Base-by-base conservation (phyloP, 2,113 vertebrate species). In the Otolemur garnettii region DNA sequence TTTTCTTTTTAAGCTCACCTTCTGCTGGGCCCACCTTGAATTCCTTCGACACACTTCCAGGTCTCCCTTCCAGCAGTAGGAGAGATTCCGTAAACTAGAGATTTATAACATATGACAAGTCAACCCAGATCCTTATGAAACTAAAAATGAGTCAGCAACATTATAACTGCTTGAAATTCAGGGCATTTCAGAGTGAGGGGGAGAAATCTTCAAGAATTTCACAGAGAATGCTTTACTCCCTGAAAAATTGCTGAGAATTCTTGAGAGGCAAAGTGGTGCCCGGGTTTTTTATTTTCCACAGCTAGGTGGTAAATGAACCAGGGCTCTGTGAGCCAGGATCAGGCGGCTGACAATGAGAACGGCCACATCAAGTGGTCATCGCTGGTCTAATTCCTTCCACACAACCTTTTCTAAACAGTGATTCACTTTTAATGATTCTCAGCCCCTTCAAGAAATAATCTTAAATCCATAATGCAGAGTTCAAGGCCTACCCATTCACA, bases 111-210 rank as follows among this genome's bases (percentile, higher is more conserved):
- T 66, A 95, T 97, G 97, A 97, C 95, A 96, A 97, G 90, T 90
- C 95, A 97, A 88, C 95, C 94, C 81, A 96, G 90, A 97, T 97
- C 80, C 95, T 96, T 95, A 94, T 80, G 96, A 98, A 97, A 97
- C 80, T 78, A 82, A 90, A 95, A 96, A 92, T 98, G 97, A 98
- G 96, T 98, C 97, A 98, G 97, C 97, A 97, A 90, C 92, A 97
- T 97, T 94, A 79, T 17, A 95, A 42, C 96, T 97, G 85, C 96
- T 97, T 96, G 96, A 96, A 97, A 98, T 97, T 95, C 96, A 97
- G 94, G 91, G 89, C 94, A 83, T 97, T 96, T 97, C 95, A 94
- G 96, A 93, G 60, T 77, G 82, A 93, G 74, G 88, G 87, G 87
- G 53, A 94, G 94, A 96, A 95, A 96, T 96, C 93, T 87, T 95